Conservation (phyloP, 2,797 vertebrate genomes). For the Otolemur crassicaudatus region DNA sequence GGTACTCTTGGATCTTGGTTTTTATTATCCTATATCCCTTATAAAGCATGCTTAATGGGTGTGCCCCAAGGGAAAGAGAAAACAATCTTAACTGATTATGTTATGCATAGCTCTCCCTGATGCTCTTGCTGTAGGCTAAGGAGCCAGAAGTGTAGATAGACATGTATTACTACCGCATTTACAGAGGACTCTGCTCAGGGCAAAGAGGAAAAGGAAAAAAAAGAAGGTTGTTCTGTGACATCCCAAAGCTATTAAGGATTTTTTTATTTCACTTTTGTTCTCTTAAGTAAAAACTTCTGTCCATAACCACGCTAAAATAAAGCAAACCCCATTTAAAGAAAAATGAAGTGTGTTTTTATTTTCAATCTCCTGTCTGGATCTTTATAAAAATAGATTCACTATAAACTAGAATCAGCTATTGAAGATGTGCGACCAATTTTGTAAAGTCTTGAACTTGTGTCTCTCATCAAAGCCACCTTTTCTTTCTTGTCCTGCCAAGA, state of each 20-base stretch:
- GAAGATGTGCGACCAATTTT: conserved; percentile 89
- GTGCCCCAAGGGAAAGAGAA: conserved; percentile 76
- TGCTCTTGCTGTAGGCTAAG: conserved; percentile 61
- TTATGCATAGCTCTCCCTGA: conserved; percentile 78
- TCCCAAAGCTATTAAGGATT: conserved; percentile 85
- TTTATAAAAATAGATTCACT: conserved; percentile 87
- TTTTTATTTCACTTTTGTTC: conserved; percentile 87
- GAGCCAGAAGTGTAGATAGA: conserved; percentile 80
- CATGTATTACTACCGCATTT: conserved; percentile 77
- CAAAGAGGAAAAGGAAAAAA: conserved; percentile 49
- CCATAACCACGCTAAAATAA: conserved; percentile 85
- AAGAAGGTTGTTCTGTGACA: conserved; percentile 77
- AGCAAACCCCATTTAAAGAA: conserved; percentile 85
- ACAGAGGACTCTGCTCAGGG: conserved; percentile 78
- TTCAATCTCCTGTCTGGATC: conserved; percentile 86
- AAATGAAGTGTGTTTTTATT: conserved; percentile 88
- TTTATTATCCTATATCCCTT: conserved; percentile 79
- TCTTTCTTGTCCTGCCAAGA: conserved; percentile 90
- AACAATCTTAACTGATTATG: conserved; percentile 77
- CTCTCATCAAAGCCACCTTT: conserved; percentile 91
- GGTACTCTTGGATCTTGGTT: conserved; percentile 75
- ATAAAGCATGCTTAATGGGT: conserved; percentile 80
- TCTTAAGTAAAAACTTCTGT: conserved; percentile 89
- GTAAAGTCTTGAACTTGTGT: conserved; percentile 89
- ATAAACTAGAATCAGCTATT: conserved; percentile 87